These are phyloP conservation scores for Pheosia gnoma DNA, from an alignment of 2,888 invertebrate species.

Conservation along the genomic window DNA sequence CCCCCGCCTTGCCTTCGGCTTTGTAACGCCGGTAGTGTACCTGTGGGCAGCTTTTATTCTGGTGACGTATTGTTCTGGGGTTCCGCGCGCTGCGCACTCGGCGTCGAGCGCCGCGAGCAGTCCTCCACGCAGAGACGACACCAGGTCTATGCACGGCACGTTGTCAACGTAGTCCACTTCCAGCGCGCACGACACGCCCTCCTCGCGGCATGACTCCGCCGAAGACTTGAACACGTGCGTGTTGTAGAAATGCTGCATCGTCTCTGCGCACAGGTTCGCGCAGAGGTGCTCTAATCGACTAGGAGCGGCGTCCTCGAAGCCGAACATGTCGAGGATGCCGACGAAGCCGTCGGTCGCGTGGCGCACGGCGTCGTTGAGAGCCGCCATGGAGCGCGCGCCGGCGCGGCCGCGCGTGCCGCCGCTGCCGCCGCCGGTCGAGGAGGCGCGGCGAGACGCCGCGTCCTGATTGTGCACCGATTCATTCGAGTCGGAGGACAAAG, in stretches of 20 bases:
- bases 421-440: slow-evolving; percentile 91
- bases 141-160: slow-evolving; percentile 97
- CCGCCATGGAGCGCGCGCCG: slow-evolving; percentile 96
- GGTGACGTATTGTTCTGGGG: slow-evolving; percentile 78
- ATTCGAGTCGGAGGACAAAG: slow-evolving; percentile 95
- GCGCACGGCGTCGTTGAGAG: slow-evolving; percentile 94
- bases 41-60: slow-evolving; percentile 66
- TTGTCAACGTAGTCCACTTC: slow-evolving; percentile 97
- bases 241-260: slow-evolving; percentile 99
- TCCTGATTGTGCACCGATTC: slow-evolving; percentile 96
- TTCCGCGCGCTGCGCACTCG: slow-evolving; percentile 94
- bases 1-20: neutral
- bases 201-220: slow-evolving; percentile 96
- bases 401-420: slow-evolving; percentile 52
- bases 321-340: slow-evolving; percentile 98
- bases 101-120: slow-evolving; percentile 96
- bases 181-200: slow-evolving; percentile 94
- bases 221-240: slow-evolving; percentile 98
- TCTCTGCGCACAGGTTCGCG: slow-evolving; percentile 97
- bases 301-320: slow-evolving; percentile 96
- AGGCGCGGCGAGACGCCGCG: slow-evolving; percentile 93
- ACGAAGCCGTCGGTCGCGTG: slow-evolving; percentile 98
- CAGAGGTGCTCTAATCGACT: slow-evolving; percentile 96
- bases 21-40: slow-evolving; percentile 23
- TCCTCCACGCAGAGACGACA: slow-evolving; percentile 96